Evolutionary conservation across 2,797 vertebrate species (phyloP), one percentile per base, ranked within the genome.

Genomic region (Ibycter americanus): DNA sequence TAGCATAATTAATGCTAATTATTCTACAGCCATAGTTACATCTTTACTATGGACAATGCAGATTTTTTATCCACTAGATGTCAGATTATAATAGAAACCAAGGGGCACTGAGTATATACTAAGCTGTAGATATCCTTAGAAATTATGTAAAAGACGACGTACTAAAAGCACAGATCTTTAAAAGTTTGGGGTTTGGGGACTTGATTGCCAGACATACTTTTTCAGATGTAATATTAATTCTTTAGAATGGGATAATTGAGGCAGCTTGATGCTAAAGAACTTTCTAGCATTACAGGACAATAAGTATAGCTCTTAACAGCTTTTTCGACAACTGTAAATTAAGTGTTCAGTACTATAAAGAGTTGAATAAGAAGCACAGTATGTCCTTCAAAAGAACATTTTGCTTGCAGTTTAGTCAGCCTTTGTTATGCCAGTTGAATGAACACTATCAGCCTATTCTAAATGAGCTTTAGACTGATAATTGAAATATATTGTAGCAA

Each of bases 401-500:
- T 84, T 83, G 56, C 47, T 79, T 82, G 66, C 62, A 13, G 92
- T 92, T 93, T 93, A 80, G 68, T 90, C 46, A 86, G 79, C 67
- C 36, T 94, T 97, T 95, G 56, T 95, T 95, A 79, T 23, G 49
- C 34, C 61, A 63, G 31, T 49, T 79, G 82, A 96, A 81, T 40
- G 52, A 83, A 80, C 4, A 1, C 61, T 77, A 25, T 87, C 79
- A 76, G 51, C 66, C 47, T 52, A 18, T 87, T 84, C 65, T 79
- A 82, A 94, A 77, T 71, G 61, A 87, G 80, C 72, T 91, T 88
- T 91, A 72, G 83, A 49, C 58, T 22, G 13, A 73, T 97, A 96
- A 91, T 85, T 92, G 72, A 77, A 95, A 70, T 67, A 47, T 8
- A 61, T 38, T 93, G 62, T 86, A 82, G 72, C 84, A 47, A 87